Evolutionary conservation across 2,888 invertebrate species (phyloP).

Genomic region (Clunio marinus): DNA sequence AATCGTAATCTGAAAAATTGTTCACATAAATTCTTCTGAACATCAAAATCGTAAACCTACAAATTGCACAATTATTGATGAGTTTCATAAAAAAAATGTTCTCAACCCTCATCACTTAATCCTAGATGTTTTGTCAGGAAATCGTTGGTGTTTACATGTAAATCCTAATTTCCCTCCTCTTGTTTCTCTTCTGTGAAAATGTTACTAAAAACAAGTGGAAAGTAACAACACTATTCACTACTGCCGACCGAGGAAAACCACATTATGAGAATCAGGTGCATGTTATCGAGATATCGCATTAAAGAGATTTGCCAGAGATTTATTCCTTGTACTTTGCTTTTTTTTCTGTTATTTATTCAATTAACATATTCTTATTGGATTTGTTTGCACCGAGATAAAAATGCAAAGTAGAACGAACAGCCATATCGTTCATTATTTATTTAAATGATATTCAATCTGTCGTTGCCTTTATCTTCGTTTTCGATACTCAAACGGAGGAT

Average conservation of each 20-base stretch:
- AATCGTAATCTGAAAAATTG: not conserved
- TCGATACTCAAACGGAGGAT: not conserved
- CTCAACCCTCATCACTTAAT: conserved; percentile 22
- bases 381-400: conserved; percentile 23
- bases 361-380: conserved; percentile 35
- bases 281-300: conserved; percentile 38
- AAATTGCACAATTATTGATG: not conserved
- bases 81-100: conserved; percentile 7
- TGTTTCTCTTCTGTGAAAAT: not conserved
- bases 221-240: not conserved
- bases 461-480: too few relatives aligned
- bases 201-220: not conserved
- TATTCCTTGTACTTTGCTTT: conserved; percentile 17
- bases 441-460: conserved; percentile 39
- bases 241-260: conserved; percentile 15
- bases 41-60: not conserved
- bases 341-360: conserved; percentile 26
- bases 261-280: conserved; percentile 38
- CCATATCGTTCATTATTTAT: conserved; percentile 38
- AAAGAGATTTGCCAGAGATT: conserved; percentile 39
- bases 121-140: conserved; percentile 3
- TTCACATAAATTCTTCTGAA: not conserved
- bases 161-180: conserved; percentile 24
- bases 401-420: not conserved
- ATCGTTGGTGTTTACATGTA: conserved; percentile 12